Conservation (phyloP, 2,797 vertebrate genomes). For the Coccyzus lansbergi region DNA sequence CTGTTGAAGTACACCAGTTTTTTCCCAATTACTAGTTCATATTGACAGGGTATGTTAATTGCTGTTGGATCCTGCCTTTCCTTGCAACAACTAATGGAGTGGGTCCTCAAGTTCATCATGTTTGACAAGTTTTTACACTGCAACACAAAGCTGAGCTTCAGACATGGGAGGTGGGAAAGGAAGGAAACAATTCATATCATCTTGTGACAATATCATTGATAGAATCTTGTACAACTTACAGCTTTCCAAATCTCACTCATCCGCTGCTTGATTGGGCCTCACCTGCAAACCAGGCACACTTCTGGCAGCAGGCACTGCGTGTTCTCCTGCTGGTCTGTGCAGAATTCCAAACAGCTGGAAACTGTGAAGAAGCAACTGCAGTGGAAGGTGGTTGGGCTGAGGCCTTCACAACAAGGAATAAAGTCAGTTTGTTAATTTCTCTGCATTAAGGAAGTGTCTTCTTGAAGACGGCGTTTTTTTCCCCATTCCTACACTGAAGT, state of each 20-base stretch:
- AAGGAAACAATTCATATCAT: neutral
- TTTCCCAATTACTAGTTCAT: neutral
- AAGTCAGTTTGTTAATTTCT: neutral
- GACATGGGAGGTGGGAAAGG: neutral
- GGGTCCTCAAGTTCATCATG: neutral
- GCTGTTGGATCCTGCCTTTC: neutral
- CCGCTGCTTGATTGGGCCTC: neutral
- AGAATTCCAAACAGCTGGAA: no score
- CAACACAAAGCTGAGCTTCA: neutral
- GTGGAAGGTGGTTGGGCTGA: neutral
- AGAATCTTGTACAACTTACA: neutral
- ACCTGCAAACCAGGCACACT: neutral
- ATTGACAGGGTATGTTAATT: neutral
- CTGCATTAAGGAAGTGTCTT: neutral
- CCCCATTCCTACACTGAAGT: neutral
- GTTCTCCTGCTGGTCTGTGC: neutral
- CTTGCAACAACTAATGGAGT: neutral
- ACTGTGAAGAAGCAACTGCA: neutral
- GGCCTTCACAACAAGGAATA: neutral
- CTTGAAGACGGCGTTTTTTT: neutral
- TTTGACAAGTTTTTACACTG: neutral
- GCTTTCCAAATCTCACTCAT: neutral
- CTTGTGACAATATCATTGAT: neutral
- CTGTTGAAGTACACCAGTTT: neutral
- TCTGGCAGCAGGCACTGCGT: neutral